Evolutionary conservation across 1,140 invertebrate genomes (phyloP), one percentile per base, ranked within the genome.

Genomic region (Drosophila yakuba): DNA sequence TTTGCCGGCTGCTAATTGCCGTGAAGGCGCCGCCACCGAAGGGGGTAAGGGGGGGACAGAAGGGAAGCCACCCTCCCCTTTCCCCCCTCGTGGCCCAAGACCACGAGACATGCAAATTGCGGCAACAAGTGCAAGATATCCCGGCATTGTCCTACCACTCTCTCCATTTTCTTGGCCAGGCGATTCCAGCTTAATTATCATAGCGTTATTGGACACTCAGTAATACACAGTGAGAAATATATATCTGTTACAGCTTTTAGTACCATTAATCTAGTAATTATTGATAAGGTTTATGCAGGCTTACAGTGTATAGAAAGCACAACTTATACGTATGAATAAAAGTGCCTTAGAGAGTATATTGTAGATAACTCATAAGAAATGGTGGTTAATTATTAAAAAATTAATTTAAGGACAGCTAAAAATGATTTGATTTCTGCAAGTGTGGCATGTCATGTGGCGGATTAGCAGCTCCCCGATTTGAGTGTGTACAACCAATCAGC

Each of bases 401-500:
- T 38, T 11, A 12, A 12, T 38, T 12, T 38, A 15, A 8, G 14
- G 12, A 12, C 2, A 35, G 2, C 0, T 20, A 10, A 35, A 15
- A 2, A 62, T 32, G 0, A 4, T 10, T 55, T 7, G 10, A 14
- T 64, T 58, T 39, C 35, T 3, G 2, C 14, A 6, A 51, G 51
- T 67, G 54, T 74, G 20, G 10, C 1, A 15, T 41, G 14, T 32
- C 43, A n/a, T n/a, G n/a, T n/a, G n/a, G n/a, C n/a, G 52, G 39
- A 68, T 68, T 68, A 68, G 64, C 60, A 41, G 35, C 12, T 66
- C 32, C 38, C n/a, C 64, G 67, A 60, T 82, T 41, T 75, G 48
- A 77, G 79, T 88, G 41, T 88, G 83, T 88, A 89, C 79, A 89
- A 89, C 79, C 83, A 88, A 88, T 88, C 83, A 88, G 80, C 83